Conservation (phyloP, 2,797 vertebrate genomes). For the Cynodonichthys magdalenae region DNA sequence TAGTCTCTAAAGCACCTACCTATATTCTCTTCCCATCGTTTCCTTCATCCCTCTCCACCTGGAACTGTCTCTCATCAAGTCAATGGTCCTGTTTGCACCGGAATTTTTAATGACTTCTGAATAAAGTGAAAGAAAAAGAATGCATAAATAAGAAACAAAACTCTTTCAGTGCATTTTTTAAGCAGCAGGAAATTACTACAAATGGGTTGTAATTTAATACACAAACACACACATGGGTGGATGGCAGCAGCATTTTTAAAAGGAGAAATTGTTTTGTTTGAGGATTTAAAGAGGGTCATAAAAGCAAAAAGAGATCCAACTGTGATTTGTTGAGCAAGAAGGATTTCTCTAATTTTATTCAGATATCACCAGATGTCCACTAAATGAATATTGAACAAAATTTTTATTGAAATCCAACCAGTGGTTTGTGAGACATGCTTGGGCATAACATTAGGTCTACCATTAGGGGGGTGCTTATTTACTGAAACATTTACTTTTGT, state of each 20-base stretch:
- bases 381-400: no score
- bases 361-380: no score
- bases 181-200: not conserved
- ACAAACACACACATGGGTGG: not conserved
- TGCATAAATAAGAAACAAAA: slow-evolving; percentile 2
- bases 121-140: slow-evolving; percentile 4
- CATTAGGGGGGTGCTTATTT: no score
- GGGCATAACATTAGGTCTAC: no score
- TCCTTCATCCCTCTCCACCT: slow-evolving; percentile 35
- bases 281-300: not conserved
- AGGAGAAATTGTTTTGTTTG: not conserved
- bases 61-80: slow-evolving; percentile 36
- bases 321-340: not conserved
- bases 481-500: no score
- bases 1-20: slow-evolving; percentile 51
- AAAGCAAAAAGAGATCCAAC: not conserved
- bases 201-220: not conserved
- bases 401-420: no score
- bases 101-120: slow-evolving; percentile 6
- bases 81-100: slow-evolving; percentile 17
- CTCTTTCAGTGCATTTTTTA: not conserved
- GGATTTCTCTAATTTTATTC: not conserved
- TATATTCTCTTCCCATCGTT: slow-evolving; percentile 54
- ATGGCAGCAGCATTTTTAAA: not conserved
- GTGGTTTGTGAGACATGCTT: no score